Percentiles rank a stretch among this genome's conserved stretches.
Conservation (phyloP, 2,888 invertebrate species). For the Lasioglossum leucozonium region DNA sequence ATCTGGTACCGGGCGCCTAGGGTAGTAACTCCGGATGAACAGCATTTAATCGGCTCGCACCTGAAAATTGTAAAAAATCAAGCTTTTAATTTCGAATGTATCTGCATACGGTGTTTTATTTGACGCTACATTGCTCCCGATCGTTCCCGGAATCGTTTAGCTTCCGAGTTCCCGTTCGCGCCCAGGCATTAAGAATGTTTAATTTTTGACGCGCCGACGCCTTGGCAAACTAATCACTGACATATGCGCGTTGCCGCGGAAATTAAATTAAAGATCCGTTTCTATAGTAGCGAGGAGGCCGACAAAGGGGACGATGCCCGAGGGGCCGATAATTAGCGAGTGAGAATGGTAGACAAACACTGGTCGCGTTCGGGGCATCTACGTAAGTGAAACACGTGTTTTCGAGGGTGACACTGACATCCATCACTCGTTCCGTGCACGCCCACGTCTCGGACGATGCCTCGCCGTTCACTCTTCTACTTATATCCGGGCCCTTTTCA, state of each 20-base stretch:
- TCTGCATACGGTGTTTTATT: neutral
- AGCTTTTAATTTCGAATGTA: neutral
- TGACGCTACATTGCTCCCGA: neutral
- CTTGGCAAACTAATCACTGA: conserved; percentile 57
- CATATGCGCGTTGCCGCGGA: conserved; percentile 60
- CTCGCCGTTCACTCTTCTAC: conserved; percentile 58
- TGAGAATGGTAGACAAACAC: conserved; percentile 80
- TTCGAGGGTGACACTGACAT: conserved; percentile 82
- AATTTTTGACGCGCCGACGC: conserved; percentile 31
- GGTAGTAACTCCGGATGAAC: neutral
- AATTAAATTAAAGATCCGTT: conserved; percentile 70
- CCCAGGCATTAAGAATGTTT: conserved; percentile 29
- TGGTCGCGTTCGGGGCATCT: conserved; percentile 72
- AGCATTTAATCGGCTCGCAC: no score
- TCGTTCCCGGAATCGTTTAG: conserved; percentile 11
- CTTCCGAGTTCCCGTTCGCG: conserved; percentile 6
- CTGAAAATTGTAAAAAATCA: neutral
- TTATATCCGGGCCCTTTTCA: conserved; percentile 37
- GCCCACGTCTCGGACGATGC: conserved; percentile 62
- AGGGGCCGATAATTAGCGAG: conserved; percentile 80
- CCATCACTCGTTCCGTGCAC: conserved; percentile 78
- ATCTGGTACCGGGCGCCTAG: no score
- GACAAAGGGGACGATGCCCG: conserved; percentile 66
- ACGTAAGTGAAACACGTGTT: conserved; percentile 78
- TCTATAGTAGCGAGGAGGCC: conserved; percentile 64